These are phyloP conservation scores for Sericinus montela DNA, from an alignment of 2,888 invertebrate species.

Conservation along the genomic window DNA sequence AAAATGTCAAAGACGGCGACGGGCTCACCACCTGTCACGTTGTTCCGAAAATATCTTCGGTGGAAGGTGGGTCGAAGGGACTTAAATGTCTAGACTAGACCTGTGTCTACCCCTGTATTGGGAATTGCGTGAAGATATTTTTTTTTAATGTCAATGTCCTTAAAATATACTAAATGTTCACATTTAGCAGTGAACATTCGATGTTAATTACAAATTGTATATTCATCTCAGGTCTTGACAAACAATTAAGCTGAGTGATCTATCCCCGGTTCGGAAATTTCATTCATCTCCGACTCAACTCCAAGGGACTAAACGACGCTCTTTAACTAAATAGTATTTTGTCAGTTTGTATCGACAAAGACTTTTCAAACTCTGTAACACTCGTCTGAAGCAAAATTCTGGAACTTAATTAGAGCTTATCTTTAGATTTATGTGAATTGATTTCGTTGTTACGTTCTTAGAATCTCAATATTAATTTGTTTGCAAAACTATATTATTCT, in stretches of 20 bases:
- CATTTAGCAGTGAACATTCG: neutral
- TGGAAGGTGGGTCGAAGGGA: too few species aligned
- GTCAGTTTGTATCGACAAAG: conserved; percentile 10
- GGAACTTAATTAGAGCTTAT: conserved; percentile 14
- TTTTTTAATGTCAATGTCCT: too few species aligned
- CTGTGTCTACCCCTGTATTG: too few species aligned
- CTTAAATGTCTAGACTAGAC: too few species aligned
- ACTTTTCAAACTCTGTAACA: conserved; percentile 3
- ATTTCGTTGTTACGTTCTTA: neutral
- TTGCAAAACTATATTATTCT: too few species aligned
- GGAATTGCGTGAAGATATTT: too few species aligned
- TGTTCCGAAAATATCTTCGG: too few species aligned
- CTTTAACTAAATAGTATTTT: neutral
- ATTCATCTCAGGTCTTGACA: conserved; percentile 8
- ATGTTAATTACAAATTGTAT: conserved; percentile 11
- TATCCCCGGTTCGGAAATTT: conserved; percentile 14
- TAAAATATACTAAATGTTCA: neutral
- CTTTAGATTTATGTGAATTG: conserved; percentile 9
- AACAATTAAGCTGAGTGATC: conserved; percentile 16
- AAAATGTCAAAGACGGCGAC: too few species aligned
- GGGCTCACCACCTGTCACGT: too few species aligned
- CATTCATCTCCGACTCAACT: conserved; percentile 5
- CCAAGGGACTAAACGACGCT: neutral
- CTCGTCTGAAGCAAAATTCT: neutral
- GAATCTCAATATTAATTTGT: too few species aligned